These are phyloP conservation scores for Synergus laeviventris DNA, from an alignment of 2,888 invertebrate species.

Conservation along the genomic window DNA sequence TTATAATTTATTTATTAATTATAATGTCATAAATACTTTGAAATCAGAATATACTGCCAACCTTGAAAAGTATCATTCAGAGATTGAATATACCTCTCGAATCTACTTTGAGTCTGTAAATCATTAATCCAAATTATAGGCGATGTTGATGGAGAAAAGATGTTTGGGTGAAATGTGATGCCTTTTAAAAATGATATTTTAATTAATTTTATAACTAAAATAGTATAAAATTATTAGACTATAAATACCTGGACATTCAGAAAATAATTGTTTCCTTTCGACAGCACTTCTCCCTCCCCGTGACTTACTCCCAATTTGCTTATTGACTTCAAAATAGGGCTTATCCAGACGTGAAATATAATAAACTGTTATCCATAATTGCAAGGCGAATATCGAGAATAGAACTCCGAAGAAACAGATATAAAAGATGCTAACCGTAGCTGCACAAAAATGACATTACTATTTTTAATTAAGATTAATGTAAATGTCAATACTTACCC, in stretches of 20 bases:
- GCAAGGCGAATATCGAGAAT: conserved; percentile 62
- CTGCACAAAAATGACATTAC: conserved; percentile 53
- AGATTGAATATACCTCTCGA: no score
- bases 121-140: no score
- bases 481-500: conserved; percentile 60
- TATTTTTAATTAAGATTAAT: not conserved
- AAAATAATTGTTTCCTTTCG: conserved; percentile 47
- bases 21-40: no score
- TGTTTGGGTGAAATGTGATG: no score
- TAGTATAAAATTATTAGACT: not conserved
- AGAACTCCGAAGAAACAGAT: conserved; percentile 64
- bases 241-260: conserved; percentile 62
- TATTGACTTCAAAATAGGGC: conserved; percentile 58
- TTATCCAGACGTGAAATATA: conserved; percentile 59
- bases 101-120: no score
- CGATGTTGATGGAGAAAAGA: no score
- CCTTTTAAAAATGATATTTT: no score
- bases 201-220: no score
- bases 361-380: conserved; percentile 66
- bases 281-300: not conserved
- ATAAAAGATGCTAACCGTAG: conserved; percentile 64
- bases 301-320: not conserved
- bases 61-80: no score
- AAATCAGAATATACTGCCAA: no score
- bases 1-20: no score